A percentile compares a stretch with the other conserved stretches of the same genome.
Evolutionary conservation across 2,888 invertebrate species (phyloP).

Genomic region (Schrankia costaestrigalis): DNA sequence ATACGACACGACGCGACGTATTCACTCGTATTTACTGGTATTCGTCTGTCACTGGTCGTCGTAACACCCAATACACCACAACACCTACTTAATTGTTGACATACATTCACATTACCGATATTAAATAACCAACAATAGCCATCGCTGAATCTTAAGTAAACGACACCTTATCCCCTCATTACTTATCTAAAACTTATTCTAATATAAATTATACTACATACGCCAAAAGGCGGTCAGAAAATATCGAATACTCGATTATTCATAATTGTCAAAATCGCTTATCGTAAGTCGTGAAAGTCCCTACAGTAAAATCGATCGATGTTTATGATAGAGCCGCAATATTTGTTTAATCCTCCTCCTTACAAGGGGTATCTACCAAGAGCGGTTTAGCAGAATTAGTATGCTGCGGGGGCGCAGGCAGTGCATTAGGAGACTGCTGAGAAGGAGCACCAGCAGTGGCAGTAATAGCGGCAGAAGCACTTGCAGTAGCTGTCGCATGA

Average conservation of each 20-base stretch:
- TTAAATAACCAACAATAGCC: slow-evolving; percentile 70
- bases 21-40: slow-evolving; percentile 46
- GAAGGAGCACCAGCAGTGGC: slow-evolving; percentile 43
- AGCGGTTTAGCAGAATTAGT: slow-evolving; percentile 61
- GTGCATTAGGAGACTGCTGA: slow-evolving; percentile 52
- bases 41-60: slow-evolving; percentile 52
- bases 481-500: slow-evolving; percentile 67
- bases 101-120: slow-evolving; percentile 65
- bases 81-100: slow-evolving; percentile 57
- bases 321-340: slow-evolving; percentile 15
- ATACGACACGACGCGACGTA: slow-evolving; percentile 45
- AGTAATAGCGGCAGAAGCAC: slow-evolving; percentile 48
- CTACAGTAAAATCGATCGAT: slow-evolving; percentile 29
- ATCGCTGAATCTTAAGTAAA: slow-evolving; percentile 63
- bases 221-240: slow-evolving; percentile 68
- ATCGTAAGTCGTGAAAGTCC: slow-evolving; percentile 40
- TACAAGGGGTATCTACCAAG: slow-evolving; percentile 71
- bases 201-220: slow-evolving; percentile 67
- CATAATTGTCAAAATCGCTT: slow-evolving; percentile 41
- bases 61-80: slow-evolving; percentile 57
- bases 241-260: slow-evolving; percentile 53
- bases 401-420: slow-evolving; percentile 53
- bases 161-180: slow-evolving; percentile 71
- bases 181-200: slow-evolving; percentile 53
- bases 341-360: slow-evolving; percentile 62